Conservation (phyloP, 2,888 invertebrate species). For the Baronia brevicornis region DNA sequence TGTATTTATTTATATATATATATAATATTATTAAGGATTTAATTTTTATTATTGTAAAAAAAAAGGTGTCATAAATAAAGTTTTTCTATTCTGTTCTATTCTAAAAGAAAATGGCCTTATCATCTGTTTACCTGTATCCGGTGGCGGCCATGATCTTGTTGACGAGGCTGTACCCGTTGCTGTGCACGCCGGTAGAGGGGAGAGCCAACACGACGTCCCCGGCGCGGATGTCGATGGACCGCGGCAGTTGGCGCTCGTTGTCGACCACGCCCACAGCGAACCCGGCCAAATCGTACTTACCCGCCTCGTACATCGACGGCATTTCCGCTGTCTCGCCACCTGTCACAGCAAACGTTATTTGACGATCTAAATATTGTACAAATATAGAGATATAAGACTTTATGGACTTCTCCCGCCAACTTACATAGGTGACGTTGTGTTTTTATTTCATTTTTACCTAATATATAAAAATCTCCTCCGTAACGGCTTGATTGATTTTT, state of each 20-base stretch:
- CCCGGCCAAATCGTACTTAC: slow-evolving; percentile 96
- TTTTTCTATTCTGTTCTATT: too few relatives aligned
- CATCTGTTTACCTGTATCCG: slow-evolving; percentile 66
- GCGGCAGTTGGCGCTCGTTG: slow-evolving; percentile 80
- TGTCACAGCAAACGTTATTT: slow-evolving; percentile 33
- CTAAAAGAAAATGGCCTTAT: not conserved
- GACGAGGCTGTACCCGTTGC: slow-evolving; percentile 95
- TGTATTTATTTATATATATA: too few relatives aligned
- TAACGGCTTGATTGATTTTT: too few relatives aligned
- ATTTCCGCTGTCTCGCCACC: slow-evolving; percentile 98
- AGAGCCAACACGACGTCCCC: slow-evolving; percentile 91
- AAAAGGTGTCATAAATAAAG: too few relatives aligned
- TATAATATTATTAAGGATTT: too few relatives aligned
- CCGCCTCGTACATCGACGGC: slow-evolving; percentile 92
- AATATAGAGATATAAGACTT: not conserved
- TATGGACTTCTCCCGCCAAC: too few relatives aligned
- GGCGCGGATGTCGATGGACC: slow-evolving; percentile 75
- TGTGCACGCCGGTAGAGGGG: slow-evolving; percentile 93
- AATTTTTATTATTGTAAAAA: too few relatives aligned
- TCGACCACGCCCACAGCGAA: slow-evolving; percentile 97
- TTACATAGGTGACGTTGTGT: not conserved
- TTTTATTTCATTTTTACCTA: not conserved
- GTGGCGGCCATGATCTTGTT: slow-evolving; percentile 83
- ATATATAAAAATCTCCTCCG: too few relatives aligned
- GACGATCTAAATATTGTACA: not conserved